Conservation (phyloP, 2,888 invertebrate species). For the Coenonympha glycerion region DNA sequence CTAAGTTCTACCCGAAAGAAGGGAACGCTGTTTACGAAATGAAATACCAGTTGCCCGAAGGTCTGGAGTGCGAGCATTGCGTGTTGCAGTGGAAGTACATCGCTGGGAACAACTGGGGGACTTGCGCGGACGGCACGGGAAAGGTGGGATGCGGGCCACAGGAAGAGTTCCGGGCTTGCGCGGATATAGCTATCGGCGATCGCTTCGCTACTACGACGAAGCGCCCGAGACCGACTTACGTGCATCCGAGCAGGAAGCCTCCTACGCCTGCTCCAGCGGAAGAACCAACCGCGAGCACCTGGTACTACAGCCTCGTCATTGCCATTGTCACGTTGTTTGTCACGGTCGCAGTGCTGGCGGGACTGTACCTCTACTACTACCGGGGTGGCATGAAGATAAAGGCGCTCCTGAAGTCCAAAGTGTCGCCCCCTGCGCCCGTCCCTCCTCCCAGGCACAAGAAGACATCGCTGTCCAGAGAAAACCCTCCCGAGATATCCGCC, state of each 20-base stretch:
- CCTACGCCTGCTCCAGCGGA: constrained; percentile 61
- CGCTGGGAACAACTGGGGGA: constrained; percentile 91
- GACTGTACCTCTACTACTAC: constrained; percentile 85
- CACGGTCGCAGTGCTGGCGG: constrained; percentile 78
- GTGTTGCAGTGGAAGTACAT: constrained; percentile 92
- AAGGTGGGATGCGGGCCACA: constrained; percentile 92
- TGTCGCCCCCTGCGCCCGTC: constrained; percentile 53
- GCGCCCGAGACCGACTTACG: constrained; percentile 63
- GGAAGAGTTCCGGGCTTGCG: constrained; percentile 90
- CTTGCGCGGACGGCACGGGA: constrained; percentile 82
- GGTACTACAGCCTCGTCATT: constrained; percentile 77
- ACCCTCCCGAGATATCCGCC: constrained; percentile 53
- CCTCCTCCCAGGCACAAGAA: constrained; percentile 67
- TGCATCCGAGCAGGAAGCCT: constrained; percentile 60
- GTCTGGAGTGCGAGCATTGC: constrained; percentile 85
- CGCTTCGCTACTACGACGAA: constrained; percentile 60
- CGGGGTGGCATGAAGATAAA: constrained; percentile 82
- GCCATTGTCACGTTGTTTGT: constrained; percentile 80
- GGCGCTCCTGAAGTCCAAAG: constrained; percentile 73
- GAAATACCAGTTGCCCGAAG: constrained; percentile 78
- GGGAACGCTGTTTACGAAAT: constrained; percentile 88
- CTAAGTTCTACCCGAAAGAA: constrained; percentile 83
- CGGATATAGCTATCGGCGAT: constrained; percentile 84
- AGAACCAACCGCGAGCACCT: constrained; percentile 62
- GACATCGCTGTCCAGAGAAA: constrained; percentile 56